Percentiles rank a stretch among this genome's conserved stretches.
Evolutionary conservation across 2,797 vertebrate species (phyloP).

Genomic region (Acrocephalus scirpaceus): DNA sequence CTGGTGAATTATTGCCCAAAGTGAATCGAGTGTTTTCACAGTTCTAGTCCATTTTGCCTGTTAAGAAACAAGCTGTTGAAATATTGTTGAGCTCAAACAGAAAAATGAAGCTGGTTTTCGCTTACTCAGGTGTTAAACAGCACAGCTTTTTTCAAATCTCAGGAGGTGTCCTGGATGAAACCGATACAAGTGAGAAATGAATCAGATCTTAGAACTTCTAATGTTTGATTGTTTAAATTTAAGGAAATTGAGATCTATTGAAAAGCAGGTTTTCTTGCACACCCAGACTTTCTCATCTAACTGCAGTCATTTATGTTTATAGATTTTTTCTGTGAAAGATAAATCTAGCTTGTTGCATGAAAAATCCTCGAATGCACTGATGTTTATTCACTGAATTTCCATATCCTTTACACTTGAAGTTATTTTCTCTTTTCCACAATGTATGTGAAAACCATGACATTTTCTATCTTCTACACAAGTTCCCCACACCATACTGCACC

Average conservation of each 20-base stretch:
- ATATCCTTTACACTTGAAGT: slow-evolving; percentile 65
- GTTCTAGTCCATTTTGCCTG: slow-evolving; percentile 6
- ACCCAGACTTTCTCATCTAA: neutral
- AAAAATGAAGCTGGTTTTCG: slow-evolving; percentile 54
- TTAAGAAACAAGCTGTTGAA: slow-evolving; percentile 35
- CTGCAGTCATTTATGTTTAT: slow-evolving; percentile 48
- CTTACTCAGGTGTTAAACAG: slow-evolving; percentile 67
- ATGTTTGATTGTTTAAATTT: slow-evolving; percentile 25
- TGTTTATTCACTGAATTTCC: slow-evolving; percentile 67
- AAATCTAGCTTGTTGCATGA: slow-evolving; percentile 62
- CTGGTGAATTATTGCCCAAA: slow-evolving; percentile 33
- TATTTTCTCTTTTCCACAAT: slow-evolving; percentile 70
- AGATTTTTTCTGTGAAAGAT: slow-evolving; percentile 40
- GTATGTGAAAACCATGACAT: slow-evolving; percentile 60
- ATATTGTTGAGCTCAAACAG: slow-evolving; percentile 44
- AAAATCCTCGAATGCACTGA: slow-evolving; percentile 64
- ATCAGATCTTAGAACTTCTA: slow-evolving; percentile 28
- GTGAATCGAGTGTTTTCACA: neutral
- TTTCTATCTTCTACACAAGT: slow-evolving; percentile 60
- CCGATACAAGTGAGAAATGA: slow-evolving; percentile 43
- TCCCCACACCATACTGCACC: slow-evolving; percentile 58
- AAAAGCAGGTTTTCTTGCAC: slow-evolving; percentile 48
- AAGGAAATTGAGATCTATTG: neutral
- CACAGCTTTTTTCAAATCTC: slow-evolving; percentile 56
- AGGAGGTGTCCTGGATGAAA: slow-evolving; percentile 48